Conservation (phyloP, 1,140 invertebrate species). For the Dryas iulia region DNA sequence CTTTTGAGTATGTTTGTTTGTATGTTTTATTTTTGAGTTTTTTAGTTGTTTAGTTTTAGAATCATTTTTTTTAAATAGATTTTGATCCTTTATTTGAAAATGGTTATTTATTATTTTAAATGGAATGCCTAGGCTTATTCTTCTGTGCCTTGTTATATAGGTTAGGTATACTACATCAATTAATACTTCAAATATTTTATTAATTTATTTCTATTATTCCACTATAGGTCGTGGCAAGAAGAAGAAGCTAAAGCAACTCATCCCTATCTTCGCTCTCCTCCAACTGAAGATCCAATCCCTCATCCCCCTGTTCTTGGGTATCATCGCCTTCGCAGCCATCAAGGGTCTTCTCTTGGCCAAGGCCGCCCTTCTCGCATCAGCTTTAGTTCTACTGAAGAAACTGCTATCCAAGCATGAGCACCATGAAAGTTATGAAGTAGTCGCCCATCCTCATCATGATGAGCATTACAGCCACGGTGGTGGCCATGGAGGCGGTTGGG, state of each 20-base stretch:
- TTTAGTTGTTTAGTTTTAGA: no score
- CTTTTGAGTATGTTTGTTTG: not conserved
- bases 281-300: conserved; percentile 89
- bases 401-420: conserved; percentile 86
- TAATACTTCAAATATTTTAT: not conserved
- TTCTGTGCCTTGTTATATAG: no score
- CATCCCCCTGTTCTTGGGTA: conserved; percentile 88
- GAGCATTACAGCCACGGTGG: conserved; percentile 80
- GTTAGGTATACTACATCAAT: no score
- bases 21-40: no score
- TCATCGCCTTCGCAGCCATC: conserved; percentile 88
- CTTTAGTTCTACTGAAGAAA: conserved; percentile 89
- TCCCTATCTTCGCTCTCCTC: conserved; percentile 87
- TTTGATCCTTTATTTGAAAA: no score
- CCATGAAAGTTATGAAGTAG: conserved; percentile 87
- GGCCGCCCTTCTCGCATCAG: conserved; percentile 87
- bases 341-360: conserved; percentile 91
- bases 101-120: not conserved
- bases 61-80: no score
- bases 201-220: not conserved
- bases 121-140: no score
- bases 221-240: conserved; percentile 86
- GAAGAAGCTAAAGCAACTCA: conserved; percentile 86
- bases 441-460: conserved; percentile 84
- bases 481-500: conserved; percentile 63